Evolutionary conservation across 1,140 invertebrate genomes (phyloP), one percentile per base, ranked within the genome.

Genomic region (Drosophila dunni): DNA sequence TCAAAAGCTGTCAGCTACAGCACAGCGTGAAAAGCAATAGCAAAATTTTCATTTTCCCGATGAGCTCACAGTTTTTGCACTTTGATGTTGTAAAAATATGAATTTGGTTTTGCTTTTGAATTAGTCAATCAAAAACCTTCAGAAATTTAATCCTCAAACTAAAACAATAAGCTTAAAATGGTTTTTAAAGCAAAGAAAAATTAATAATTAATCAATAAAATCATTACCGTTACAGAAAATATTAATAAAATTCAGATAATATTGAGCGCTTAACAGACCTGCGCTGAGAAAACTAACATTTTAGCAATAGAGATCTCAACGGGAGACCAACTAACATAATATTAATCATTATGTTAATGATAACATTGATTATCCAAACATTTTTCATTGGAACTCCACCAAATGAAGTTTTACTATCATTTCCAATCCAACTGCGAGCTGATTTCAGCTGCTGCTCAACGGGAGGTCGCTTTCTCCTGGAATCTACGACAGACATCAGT

Each of bases 1-100:
- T 67, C 54, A 68, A 69, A 78, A 68, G 63, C 82, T 86, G 82
- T 76, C 82, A 81, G 81, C 50, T 63, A 79, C 78, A 78, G 53
- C 38, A 73, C 56, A 61, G 50, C 24, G 8, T 17, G 44, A 46
- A 15, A 13, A 7, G 34, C n/a, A 29, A 29, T 29, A 29, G 1
- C 4, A 29, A 29, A 5, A 29, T 29, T 29, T 29, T 29, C 3
- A 29, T 29, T 29, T 29, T 29, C 24, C 24, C 3, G 24, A 29
- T 29, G 24, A 5, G 24, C 24, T 29, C 24, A 29, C 24, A 29
- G 24, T 29, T 29, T 6, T 29, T 29, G 3, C 24, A 29, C 24
- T 29, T 29, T 29, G 24, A 29, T 29, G 2, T 2, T 29, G 24
- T 29, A 4, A 29, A 29, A 29, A 29, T 29, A 6, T 6, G 5